phyloP scores from a whole-genome alignment of 1,140 invertebrate genomes.

The Anoplolepis gracilipes region DNA sequence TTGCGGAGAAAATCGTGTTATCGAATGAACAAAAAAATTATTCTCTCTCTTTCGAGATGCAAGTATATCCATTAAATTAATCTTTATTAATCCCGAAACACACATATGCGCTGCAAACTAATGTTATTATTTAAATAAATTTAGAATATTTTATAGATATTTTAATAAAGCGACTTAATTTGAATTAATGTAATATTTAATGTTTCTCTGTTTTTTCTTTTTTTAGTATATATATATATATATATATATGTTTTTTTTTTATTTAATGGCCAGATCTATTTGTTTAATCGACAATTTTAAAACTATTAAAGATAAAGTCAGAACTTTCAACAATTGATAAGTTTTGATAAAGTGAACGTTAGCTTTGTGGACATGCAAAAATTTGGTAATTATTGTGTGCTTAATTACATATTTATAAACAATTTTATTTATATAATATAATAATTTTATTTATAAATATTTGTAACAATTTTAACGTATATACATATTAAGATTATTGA shows the following conservation, averaged over 20 bases:
- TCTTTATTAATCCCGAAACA: neutral
- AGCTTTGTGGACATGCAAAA: no score
- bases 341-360: no score
- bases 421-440: neutral
- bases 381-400: neutral
- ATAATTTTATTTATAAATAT: no score
- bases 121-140: no score
- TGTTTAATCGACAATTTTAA: no score
- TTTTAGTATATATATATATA: neutral
- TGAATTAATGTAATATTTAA: neutral
- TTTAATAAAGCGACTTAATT: neutral
- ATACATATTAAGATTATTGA: neutral
- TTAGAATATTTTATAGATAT: neutral
- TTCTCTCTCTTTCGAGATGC: neutral
- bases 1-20: neutral
- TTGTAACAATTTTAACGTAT: neutral
- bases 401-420: neutral
- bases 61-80: neutral
- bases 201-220: no score
- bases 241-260: no score
- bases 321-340: no score
- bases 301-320: no score
- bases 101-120: neutral
- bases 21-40: neutral
- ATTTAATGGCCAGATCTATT: no score